Evolutionary conservation across 2,113 vertebrate genomes (phyloP).

Genomic region (Edolisoma coerulescens): DNA sequence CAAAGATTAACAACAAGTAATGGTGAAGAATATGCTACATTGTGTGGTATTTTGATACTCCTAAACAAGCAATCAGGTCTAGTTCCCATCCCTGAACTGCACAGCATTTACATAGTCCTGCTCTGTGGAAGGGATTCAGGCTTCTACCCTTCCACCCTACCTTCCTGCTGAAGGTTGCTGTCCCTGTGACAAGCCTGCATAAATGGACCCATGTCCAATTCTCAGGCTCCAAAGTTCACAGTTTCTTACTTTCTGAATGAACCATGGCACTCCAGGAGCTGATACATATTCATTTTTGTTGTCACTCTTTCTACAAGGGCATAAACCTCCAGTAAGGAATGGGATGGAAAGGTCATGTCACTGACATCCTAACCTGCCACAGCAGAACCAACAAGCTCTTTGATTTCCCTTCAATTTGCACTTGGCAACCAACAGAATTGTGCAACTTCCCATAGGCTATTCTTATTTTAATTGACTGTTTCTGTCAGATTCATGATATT

Average conservation of each 20-base stretch:
- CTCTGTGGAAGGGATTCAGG: neutral
- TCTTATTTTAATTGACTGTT: slow-evolving; percentile 24
- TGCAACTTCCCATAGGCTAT: slow-evolving; percentile 9
- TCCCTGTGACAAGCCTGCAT: neutral
- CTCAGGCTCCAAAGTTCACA: neutral
- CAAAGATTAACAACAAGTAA: neutral
- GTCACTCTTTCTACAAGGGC: neutral
- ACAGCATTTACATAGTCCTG: neutral
- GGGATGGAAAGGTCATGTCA: neutral
- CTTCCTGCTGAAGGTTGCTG: neutral
- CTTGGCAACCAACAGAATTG: neutral
- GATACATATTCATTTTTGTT: neutral
- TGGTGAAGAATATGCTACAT: neutral
- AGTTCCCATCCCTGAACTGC: neutral
- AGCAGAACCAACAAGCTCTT: slow-evolving; percentile 18
- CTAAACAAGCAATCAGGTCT: neutral
- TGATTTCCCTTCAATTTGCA: neutral
- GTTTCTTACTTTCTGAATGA: neutral
- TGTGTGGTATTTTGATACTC: neutral
- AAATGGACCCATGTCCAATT: neutral
- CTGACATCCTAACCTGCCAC: neutral
- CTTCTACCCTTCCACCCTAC: neutral
- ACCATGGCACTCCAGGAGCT: neutral
- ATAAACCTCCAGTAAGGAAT: neutral
- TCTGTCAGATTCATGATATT: neutral